A percentile compares a stretch with the other conserved stretches of the same genome.
Evolutionary conservation across 2,113 vertebrate genomes (phyloP).

Genomic region (Mirounga angustirostris): DNA sequence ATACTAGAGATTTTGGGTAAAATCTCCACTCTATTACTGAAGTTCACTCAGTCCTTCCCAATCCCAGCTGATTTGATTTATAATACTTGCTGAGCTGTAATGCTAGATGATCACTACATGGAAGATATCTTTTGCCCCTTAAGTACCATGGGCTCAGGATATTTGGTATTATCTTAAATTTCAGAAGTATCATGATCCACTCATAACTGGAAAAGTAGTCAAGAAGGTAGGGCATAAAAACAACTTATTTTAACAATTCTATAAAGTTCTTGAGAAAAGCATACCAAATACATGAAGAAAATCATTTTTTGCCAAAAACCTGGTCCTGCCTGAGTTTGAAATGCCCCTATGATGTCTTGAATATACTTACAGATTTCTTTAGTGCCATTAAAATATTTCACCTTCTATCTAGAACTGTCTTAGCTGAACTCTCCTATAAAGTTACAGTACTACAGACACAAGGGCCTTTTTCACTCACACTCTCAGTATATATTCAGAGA

Average conservation of each 20-base stretch:
- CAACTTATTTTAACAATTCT: neutral
- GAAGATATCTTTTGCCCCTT: neutral
- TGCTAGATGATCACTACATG: neutral
- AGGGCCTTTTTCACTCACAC: neutral
- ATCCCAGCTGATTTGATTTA: neutral
- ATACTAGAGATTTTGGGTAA: neutral
- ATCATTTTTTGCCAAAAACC: neutral
- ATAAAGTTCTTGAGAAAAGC: neutral
- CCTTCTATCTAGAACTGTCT: neutral
- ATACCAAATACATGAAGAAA: neutral
- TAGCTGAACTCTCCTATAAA: slow-evolving; percentile 3
- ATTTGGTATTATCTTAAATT: slow-evolving; percentile 16
- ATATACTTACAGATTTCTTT: neutral
- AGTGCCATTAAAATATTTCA: neutral
- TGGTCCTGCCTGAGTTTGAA: neutral
- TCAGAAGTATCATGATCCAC: neutral
- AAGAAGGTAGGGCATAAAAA: neutral
- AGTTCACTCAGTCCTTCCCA: neutral
- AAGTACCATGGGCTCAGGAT: neutral
- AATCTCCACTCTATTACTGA: neutral
- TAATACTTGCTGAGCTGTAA: neutral
- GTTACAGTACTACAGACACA: neutral
- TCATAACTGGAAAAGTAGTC: neutral
- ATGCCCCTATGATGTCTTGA: neutral
- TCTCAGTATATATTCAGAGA: neutral